Evolutionary conservation across 2,113 vertebrate genomes (phyloP).

Genomic region (Solea solea): DNA sequence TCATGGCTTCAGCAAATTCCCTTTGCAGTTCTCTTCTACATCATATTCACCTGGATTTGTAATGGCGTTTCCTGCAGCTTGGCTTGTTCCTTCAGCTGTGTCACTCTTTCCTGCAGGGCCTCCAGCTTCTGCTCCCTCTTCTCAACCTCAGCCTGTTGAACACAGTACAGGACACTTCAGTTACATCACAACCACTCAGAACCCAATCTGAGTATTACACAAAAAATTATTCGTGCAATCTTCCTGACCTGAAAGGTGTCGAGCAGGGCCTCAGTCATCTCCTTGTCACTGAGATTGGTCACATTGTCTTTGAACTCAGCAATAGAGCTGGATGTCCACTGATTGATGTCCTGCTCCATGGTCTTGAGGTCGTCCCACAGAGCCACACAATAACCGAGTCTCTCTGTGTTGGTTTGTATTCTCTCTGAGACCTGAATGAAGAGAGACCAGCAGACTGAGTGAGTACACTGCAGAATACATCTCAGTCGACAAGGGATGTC

Average conservation of each 20-base stretch:
- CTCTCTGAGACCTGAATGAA: conserved; percentile 86
- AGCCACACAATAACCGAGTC: conserved; percentile 80
- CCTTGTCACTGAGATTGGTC: conserved; percentile 80
- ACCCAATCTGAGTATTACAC: conserved; percentile 5
- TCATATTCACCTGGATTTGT: conserved; percentile 88
- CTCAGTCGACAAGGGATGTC: conserved; percentile 40
- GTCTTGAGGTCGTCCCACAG: conserved; percentile 90
- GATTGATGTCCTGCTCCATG: conserved; percentile 86
- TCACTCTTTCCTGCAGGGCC: conserved; percentile 85
- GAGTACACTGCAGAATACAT: conserved; percentile 18
- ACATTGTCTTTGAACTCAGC: conserved; percentile 85
- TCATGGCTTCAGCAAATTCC: neutral
- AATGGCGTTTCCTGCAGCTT: conserved; percentile 85
- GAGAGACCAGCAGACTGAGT: conserved; percentile 9
- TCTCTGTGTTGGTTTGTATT: conserved; percentile 88
- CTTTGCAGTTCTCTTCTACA: neutral
- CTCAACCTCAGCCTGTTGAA: conserved; percentile 87
- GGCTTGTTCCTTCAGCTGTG: conserved; percentile 85
- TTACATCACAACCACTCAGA: conserved; percentile 9
- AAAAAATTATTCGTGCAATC: neutral
- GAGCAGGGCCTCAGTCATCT: conserved; percentile 81
- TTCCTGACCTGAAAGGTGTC: conserved; percentile 88
- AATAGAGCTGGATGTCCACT: conserved; percentile 84
- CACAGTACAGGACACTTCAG: conserved; percentile 29
- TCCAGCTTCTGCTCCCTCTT: conserved; percentile 86